Percentiles rank a stretch among this genome's conserved stretches.
phyloP scores from a whole-genome alignment of 1,140 invertebrate genomes.

The Sarcophaga bullata region DNA sequence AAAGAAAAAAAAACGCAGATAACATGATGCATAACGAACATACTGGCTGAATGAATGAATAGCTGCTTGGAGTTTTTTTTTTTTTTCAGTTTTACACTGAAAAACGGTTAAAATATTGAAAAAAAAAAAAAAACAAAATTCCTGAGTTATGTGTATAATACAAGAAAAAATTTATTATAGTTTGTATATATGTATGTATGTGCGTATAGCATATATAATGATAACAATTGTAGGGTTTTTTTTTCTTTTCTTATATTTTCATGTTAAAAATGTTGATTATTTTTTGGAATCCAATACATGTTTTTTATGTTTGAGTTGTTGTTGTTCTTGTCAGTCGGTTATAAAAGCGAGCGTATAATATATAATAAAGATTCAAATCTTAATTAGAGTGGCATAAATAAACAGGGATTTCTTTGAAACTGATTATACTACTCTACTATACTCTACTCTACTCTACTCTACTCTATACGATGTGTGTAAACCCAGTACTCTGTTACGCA shows the following conservation, averaged over 20 bases:
- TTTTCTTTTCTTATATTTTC: background rate
- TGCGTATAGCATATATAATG: background rate
- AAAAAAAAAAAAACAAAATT: background rate
- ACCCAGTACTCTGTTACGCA: too few species aligned
- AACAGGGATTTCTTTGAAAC: constrained; percentile 21
- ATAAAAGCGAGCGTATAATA: background rate
- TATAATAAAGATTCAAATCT: constrained; percentile 11
- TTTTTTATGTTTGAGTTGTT: too few species aligned
- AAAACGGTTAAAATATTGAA: background rate
- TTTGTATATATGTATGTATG: background rate
- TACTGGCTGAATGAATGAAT: too few species aligned
- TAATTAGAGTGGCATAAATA: constrained; percentile 24
- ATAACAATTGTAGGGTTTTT: constrained; percentile 7
- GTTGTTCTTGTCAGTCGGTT: too few species aligned
- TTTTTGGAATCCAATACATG: background rate
- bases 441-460: background rate
- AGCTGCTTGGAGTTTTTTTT: too few species aligned
- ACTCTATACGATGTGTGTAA: background rate
- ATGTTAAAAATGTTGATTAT: constrained; percentile 8
- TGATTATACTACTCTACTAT: constrained; percentile 2
- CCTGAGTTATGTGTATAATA: too few species aligned
- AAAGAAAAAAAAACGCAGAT: background rate
- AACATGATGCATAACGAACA: too few species aligned
- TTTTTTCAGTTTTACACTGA: background rate
- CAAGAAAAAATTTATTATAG: too few species aligned